Evolutionary conservation across 2,797 vertebrate species (phyloP).

Genomic region (Periparus ater): DNA sequence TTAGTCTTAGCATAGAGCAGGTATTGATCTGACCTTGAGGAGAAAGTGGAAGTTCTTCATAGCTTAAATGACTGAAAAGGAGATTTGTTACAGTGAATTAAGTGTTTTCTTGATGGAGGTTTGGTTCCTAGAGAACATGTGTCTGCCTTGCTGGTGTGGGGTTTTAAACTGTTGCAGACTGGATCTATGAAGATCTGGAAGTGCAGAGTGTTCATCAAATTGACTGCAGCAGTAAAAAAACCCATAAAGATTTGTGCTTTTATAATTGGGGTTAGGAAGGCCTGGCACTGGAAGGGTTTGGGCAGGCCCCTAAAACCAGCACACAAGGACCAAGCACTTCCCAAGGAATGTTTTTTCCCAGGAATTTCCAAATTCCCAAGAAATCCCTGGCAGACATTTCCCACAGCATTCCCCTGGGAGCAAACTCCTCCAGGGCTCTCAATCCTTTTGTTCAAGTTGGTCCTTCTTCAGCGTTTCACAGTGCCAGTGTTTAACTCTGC

Average conservation of each 20-base stretch:
- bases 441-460: neutral
- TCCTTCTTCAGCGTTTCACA: neutral
- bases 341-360: no score
- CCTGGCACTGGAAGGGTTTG: neutral
- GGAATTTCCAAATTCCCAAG: no score
- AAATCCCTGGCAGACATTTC: neutral
- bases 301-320: neutral
- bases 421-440: neutral
- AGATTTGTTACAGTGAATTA: neutral
- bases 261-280: neutral
- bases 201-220: neutral
- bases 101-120: neutral
- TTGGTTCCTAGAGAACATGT: neutral
- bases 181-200: neutral
- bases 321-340: neutral
- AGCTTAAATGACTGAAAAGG: neutral
- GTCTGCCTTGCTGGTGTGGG: neutral
- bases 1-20: neutral
- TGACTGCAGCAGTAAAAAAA: neutral
- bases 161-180: neutral
- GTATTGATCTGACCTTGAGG: neutral
- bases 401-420: neutral
- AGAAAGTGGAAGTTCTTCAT: neutral
- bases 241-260: neutral
- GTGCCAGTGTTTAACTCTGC: neutral